Conservation (phyloP, 64 coral and sea anemone genomes). For the Montipora capricornis region DNA sequence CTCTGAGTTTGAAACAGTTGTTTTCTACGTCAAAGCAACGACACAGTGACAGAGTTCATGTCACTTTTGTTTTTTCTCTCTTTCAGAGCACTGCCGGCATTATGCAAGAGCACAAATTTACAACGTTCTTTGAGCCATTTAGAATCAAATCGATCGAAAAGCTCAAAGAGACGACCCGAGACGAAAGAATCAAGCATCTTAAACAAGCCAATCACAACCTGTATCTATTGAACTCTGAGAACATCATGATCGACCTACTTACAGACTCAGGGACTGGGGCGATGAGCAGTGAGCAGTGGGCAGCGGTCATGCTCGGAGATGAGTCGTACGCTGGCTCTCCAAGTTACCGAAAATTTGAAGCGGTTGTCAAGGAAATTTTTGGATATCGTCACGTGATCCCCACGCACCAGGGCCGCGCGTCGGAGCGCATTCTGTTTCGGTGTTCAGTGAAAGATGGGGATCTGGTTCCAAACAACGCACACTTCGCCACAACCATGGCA, state of each 20-base stretch:
- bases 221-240: conserved; percentile 57
- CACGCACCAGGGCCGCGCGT: conserved; percentile 80
- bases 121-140: conserved; percentile 69
- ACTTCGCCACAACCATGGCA: conserved; percentile 76
- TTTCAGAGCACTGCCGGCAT: neutral
- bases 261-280: conserved; percentile 79
- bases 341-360: conserved; percentile 73
- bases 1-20: too few relatives aligned
- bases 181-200: conserved; percentile 60
- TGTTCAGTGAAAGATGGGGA: conserved; percentile 38
- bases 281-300: conserved; percentile 75
- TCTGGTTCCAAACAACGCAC: conserved; percentile 72
- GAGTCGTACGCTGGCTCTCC: conserved; percentile 79
- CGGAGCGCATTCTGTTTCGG: conserved; percentile 74
- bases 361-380: conserved; percentile 74
- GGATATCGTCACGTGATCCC: conserved; percentile 82
- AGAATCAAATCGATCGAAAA: conserved; percentile 73
- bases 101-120: conserved; percentile 51
- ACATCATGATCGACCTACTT: conserved; percentile 65
- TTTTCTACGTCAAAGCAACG: too few relatives aligned
- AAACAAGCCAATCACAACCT: conserved; percentile 66
- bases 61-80: neutral
- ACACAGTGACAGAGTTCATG: neutral
- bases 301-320: conserved; percentile 74
- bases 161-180: conserved; percentile 59